Percentiles rank a stretch among this genome's conserved stretches.
phyloP scores from a whole-genome alignment of 2,797 vertebrate genomes.

The Acrossocheilus wenchowensis region DNA sequence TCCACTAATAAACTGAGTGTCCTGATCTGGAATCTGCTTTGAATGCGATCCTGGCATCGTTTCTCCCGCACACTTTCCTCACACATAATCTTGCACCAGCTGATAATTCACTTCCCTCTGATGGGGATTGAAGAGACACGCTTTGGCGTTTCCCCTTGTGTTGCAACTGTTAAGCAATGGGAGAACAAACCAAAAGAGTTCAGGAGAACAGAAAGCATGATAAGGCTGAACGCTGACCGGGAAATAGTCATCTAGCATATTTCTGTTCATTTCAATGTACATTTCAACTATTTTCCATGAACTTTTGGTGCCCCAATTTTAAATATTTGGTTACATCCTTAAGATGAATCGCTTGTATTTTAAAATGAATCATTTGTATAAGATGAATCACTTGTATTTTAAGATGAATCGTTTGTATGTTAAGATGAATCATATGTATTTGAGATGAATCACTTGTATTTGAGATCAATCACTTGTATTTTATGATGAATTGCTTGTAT shows the following conservation, averaged over 20 bases:
- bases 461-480: no score
- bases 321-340: not conserved
- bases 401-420: no score
- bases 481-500: not conserved
- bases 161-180: constrained; percentile 55
- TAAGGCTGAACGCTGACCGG: not conserved
- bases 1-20: not conserved
- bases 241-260: not conserved
- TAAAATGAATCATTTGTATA: no score
- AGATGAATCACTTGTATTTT: no score
- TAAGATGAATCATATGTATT: no score
- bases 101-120: constrained; percentile 48
- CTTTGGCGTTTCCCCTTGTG: constrained; percentile 57
- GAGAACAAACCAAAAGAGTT: constrained; percentile 45
- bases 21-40: not conserved
- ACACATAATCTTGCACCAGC: not conserved
- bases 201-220: constrained; percentile 44
- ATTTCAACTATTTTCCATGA: not conserved
- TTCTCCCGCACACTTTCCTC: constrained; percentile 31
- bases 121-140: constrained; percentile 46
- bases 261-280: not conserved
- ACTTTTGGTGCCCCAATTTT: not conserved
- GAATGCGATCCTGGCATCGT: not conserved
- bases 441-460: no score
- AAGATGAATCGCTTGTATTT: not conserved